Percentiles rank a stretch among this genome's conserved stretches.
Evolutionary conservation across 2,113 vertebrate genomes (phyloP).

Genomic region (Aspidoscelis tigris): DNA sequence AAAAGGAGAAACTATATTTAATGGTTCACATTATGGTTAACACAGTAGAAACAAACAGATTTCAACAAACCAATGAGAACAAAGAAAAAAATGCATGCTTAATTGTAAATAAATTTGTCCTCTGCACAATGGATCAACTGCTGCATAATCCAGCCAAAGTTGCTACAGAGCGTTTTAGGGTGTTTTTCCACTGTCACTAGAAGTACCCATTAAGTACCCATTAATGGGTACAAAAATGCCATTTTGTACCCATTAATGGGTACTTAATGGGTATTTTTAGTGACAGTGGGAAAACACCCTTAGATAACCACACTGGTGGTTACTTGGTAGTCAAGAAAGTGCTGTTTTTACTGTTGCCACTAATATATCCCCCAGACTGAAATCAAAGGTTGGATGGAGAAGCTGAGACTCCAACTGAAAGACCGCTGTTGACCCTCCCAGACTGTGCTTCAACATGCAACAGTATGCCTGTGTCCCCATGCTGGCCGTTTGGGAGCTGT

Average conservation of each 20-base stretch:
- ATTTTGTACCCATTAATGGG: no score
- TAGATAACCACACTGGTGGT: background rate
- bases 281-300: no score
- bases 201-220: no score
- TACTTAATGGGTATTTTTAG: no score
- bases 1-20: background rate
- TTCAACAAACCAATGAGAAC: background rate
- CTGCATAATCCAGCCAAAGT: background rate
- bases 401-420: no score
- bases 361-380: background rate
- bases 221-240: no score
- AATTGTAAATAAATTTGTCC: background rate
- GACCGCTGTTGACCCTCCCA: no score
- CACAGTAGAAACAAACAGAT: background rate
- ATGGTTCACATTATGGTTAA: background rate
- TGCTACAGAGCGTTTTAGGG: background rate
- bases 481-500: no score
- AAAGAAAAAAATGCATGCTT: background rate
- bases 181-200: no score
- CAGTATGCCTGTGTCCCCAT: no score
- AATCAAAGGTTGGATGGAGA: no score
- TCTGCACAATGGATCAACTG: background rate
- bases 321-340: background rate
- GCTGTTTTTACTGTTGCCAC: background rate
- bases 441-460: no score